Evolutionary conservation across 2,797 vertebrate genomes (phyloP), one percentile per base, ranked within the genome.

Genomic region (Sparus aurata): DNA sequence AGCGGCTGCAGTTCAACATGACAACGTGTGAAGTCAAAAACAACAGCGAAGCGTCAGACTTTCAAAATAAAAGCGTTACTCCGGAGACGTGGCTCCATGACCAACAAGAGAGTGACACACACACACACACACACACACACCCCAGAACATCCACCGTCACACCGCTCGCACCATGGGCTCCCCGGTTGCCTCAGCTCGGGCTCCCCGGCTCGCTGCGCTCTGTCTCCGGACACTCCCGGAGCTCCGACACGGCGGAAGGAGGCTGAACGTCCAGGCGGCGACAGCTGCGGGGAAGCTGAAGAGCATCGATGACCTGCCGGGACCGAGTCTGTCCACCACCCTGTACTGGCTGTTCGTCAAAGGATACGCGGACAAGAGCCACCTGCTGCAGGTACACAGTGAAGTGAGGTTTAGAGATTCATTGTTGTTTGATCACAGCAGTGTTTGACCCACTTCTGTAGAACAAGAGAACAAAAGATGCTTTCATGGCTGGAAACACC

Each of bases 291-390:
- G 18, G 3, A 91, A 89, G 47, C 79, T 92, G 57, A 94, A 89
- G 80, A 91, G 58, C 23, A 90, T 93, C 9, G 93, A 94, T 4
- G 94, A 96, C 0, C 82, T 96, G 2, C 93, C 94, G 0, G 95
- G 95, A 0, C 95, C 95, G 17, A 92, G 83, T 22, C 18, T 88
- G 0, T 0, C 73, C 53, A 92, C 85, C 16, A 95, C 91, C 0
- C 81, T 88, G 12, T 94, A 95, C 91, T 95, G 93, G 95, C 8
- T 96, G 0, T 92, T 96, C 25, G 54, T 90, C 1, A 93, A 92
- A 74, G 95, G 94, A 10, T 96, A 93, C 2, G 87, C 91, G 2
- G 90, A 93, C 43, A 96, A 89, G 69, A 79, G 69, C n/a, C 95
- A 96, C 72, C 38, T 92, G 0, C 82, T 96, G 88, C 95, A 96